Conservation (phyloP, 2,113 vertebrate species). For the Todiramphus saurophagus region DNA sequence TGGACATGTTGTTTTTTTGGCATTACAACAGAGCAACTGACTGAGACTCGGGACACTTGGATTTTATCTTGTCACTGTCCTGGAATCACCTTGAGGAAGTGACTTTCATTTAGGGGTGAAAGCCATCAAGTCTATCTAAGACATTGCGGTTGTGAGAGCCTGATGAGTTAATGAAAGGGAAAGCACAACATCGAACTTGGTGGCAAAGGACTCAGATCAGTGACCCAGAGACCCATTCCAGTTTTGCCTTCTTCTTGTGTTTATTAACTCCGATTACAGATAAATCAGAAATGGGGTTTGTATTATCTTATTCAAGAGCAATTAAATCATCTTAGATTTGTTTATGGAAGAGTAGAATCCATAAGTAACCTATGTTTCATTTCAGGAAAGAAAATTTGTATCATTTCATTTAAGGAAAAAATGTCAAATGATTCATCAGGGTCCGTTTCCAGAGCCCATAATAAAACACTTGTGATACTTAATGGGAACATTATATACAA, state of each 20-base stretch:
- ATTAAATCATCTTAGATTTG: neutral
- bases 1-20: neutral
- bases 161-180: slow-evolving; percentile 36
- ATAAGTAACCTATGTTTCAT: neutral
- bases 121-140: neutral
- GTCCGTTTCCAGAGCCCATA: neutral
- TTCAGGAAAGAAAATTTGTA: neutral
- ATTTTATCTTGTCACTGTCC: neutral
- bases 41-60: neutral
- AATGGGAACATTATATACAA: neutral
- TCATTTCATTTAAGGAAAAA: slow-evolving; percentile 19
- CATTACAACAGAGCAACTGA: neutral
- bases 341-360: neutral
- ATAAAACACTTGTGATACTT: neutral
- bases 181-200: neutral
- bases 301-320: neutral
- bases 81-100: neutral
- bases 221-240: neutral
- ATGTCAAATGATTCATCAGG: neutral
- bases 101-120: neutral
- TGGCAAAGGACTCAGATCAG: neutral
- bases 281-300: neutral
- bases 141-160: neutral
- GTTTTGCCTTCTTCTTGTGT: slow-evolving; percentile 10
- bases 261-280: neutral